Evolutionary conservation across 2,113 vertebrate genomes (phyloP).

Genomic region (Syngnathus floridae): DNA sequence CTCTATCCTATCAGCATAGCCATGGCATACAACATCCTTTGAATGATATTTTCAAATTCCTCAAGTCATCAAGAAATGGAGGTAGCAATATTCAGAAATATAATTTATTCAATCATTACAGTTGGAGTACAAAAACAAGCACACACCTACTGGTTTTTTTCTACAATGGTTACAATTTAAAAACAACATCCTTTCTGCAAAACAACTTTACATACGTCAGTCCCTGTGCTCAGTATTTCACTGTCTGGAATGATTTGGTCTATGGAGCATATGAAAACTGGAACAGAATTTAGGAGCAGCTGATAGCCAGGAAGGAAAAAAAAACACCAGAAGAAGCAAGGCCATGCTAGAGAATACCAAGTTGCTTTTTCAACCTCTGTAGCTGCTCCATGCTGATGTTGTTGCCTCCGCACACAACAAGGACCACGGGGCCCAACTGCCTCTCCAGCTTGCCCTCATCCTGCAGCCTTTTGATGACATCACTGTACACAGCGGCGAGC

Average conservation of each 20-base stretch:
- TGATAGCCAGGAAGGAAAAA: constrained; percentile 8
- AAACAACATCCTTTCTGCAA: constrained; percentile 9
- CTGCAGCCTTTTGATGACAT: constrained; percentile 73
- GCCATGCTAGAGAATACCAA: constrained; percentile 54
- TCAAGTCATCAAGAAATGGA: neutral
- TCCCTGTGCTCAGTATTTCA: constrained; percentile 10
- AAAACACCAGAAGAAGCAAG: neutral
- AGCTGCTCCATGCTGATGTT: constrained; percentile 72
- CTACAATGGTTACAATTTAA: neutral
- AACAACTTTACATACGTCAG: neutral
- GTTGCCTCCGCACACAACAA: constrained; percentile 86
- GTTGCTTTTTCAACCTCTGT: constrained; percentile 67
- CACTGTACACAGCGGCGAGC: constrained; percentile 80
- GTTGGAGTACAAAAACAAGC: neutral
- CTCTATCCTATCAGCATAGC: too few relatives aligned
- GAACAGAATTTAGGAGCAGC: constrained; percentile 2
- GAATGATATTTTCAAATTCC: too few relatives aligned
- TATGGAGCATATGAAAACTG: constrained; percentile 9
- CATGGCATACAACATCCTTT: too few relatives aligned
- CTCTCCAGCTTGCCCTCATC: constrained; percentile 62
- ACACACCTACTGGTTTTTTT: neutral
- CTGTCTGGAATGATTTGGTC: constrained; percentile 47
- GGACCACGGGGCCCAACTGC: constrained; percentile 66
- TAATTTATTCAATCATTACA: constrained; percentile 30
- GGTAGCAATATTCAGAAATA: constrained; percentile 26